Evolutionary conservation across 2,113 vertebrate species (phyloP).

Genomic region (Eubucco bourcierii): DNA sequence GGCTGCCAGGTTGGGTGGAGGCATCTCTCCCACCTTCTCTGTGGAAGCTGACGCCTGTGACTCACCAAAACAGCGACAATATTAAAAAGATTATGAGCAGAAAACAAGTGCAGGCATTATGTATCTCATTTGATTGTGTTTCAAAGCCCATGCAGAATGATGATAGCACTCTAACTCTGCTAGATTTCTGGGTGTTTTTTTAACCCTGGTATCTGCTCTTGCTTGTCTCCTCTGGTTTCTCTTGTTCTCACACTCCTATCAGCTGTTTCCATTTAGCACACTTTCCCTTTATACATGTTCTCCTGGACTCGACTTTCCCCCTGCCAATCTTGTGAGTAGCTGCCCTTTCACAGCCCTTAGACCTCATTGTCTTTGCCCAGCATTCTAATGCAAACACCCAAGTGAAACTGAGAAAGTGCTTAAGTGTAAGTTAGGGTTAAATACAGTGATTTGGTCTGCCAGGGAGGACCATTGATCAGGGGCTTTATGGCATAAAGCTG

Average conservation of each 20-base stretch:
- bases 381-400: fast-evolving
- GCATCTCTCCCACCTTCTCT: neutral
- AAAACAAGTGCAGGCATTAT: neutral
- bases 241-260: neutral
- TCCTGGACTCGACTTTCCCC: neutral
- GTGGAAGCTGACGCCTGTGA: neutral
- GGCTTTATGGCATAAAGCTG: too few relatives aligned
- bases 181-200: neutral
- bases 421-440: too few relatives aligned
- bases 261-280: neutral
- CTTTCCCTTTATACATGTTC: neutral
- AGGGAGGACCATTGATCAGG: too few relatives aligned
- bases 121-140: neutral
- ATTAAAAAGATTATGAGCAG: neutral
- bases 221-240: neutral
- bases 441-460: too few relatives aligned
- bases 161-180: neutral
- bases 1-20: neutral
- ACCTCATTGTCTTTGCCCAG: fast-evolving
- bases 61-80: neutral
- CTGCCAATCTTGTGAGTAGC: neutral
- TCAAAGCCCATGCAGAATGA: neutral
- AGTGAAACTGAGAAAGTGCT: too few relatives aligned
- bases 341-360: neutral
- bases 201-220: neutral